These are phyloP conservation scores for Cataglyphis altisquamis DNA, from an alignment of 2,888 invertebrate species.

Conservation along the genomic window DNA sequence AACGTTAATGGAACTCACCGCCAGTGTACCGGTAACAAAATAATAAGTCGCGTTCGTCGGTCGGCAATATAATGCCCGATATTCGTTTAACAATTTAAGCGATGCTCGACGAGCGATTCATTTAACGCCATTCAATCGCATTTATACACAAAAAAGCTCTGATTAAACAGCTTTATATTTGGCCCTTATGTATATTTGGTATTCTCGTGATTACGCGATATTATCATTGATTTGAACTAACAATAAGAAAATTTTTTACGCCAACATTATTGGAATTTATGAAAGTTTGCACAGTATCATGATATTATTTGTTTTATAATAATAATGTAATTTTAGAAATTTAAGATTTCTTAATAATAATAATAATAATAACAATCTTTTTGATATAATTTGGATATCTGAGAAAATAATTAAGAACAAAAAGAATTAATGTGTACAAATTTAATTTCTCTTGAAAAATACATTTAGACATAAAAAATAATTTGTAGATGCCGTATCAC, in stretches of 20 bases:
- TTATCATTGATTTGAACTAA: conserved; percentile 51
- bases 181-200: neutral
- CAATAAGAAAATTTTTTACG: neutral
- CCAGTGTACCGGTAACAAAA: conserved; percentile 56
- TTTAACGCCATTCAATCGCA: conserved; percentile 48
- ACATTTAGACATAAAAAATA: neutral
- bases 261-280: conserved; percentile 18
- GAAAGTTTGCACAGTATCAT: conserved; percentile 10
- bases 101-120: conserved; percentile 34
- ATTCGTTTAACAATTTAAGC: conserved; percentile 64
- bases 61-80: conserved; percentile 61
- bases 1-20: conserved; percentile 53
- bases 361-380: neutral
- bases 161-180: conserved; percentile 51
- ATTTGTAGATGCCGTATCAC: neutral
- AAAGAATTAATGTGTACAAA: neutral
- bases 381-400: neutral
- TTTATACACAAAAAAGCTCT: conserved; percentile 48
- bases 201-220: conserved; percentile 28
- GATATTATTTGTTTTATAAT: neutral
- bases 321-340: neutral
- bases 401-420: neutral
- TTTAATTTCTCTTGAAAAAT: neutral
- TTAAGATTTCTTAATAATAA: neutral
- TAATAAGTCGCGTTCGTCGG: conserved; percentile 62